Evolutionary conservation across 2,113 vertebrate genomes (phyloP).

Genomic region (Oreotrochilus melanogaster): DNA sequence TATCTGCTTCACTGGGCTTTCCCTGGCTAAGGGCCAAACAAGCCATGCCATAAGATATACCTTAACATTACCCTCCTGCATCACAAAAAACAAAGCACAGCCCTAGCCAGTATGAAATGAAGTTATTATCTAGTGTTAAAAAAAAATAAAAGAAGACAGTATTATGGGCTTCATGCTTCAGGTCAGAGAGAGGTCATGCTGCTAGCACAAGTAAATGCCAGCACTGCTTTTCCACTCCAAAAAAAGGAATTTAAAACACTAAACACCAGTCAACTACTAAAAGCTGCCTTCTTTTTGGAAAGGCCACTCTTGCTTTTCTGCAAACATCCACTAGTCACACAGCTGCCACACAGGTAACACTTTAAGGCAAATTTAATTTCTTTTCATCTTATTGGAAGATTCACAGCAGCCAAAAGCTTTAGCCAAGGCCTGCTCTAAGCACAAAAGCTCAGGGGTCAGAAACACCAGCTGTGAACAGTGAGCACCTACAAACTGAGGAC

Average conservation of each 20-base stretch:
- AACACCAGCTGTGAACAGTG: neutral
- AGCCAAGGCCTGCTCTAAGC: neutral
- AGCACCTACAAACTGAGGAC: neutral
- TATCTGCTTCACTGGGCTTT: neutral
- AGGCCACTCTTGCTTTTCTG: neutral
- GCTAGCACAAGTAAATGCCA: slow-evolving; percentile 8
- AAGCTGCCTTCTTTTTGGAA: neutral
- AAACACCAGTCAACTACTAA: neutral
- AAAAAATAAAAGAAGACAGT: too few species aligned
- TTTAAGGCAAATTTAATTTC: neutral
- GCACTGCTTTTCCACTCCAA: neutral
- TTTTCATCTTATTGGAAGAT: neutral
- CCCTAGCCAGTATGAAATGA: neutral
- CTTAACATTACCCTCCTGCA: neutral
- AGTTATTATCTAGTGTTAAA: neutral
- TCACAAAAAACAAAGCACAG: neutral
- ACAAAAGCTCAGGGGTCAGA: neutral
- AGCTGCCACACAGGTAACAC: neutral
- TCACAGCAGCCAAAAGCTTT: neutral
- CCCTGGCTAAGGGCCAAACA: neutral
- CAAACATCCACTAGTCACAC: neutral
- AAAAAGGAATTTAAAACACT: neutral
- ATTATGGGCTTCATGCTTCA: neutral
- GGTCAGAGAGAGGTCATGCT: neutral
- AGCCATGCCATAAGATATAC: neutral